phyloP scores from a whole-genome alignment of 2,797 vertebrate genomes.

The Tragelaphus eurycerus region DNA sequence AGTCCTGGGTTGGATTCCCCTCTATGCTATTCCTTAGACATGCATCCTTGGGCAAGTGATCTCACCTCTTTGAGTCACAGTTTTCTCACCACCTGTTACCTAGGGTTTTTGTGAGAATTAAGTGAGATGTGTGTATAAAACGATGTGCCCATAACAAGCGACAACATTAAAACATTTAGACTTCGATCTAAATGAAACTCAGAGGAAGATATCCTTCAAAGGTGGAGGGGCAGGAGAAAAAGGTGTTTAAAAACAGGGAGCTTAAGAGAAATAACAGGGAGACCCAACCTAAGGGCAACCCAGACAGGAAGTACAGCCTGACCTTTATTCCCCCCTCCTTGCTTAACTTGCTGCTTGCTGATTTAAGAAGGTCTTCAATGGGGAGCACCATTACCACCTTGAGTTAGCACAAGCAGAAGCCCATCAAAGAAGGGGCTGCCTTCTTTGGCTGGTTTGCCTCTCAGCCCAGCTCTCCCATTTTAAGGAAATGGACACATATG shows the following conservation, averaged over 20 bases:
- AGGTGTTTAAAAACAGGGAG: background rate
- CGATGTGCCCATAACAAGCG: background rate
- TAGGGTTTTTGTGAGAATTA: background rate
- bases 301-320: background rate
- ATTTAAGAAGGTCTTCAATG: background rate
- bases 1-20: background rate
- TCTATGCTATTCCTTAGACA: background rate
- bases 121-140: background rate
- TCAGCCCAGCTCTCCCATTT: background rate
- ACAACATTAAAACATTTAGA: background rate
- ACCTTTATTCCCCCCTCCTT: background rate
- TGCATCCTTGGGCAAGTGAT: background rate
- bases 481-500: background rate
- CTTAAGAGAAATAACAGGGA: background rate
- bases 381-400: background rate
- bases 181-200: background rate
- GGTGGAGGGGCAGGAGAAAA: background rate
- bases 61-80: background rate
- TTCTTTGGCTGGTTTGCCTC: background rate
- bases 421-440: background rate
- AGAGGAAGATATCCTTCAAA: background rate
- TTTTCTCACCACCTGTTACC: background rate
- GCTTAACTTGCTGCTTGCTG: background rate
- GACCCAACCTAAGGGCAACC: background rate
- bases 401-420: background rate